These are phyloP conservation scores for Ceriagrion tenellum DNA, from an alignment of 2,888 invertebrate genomes.

Conservation along the genomic window DNA sequence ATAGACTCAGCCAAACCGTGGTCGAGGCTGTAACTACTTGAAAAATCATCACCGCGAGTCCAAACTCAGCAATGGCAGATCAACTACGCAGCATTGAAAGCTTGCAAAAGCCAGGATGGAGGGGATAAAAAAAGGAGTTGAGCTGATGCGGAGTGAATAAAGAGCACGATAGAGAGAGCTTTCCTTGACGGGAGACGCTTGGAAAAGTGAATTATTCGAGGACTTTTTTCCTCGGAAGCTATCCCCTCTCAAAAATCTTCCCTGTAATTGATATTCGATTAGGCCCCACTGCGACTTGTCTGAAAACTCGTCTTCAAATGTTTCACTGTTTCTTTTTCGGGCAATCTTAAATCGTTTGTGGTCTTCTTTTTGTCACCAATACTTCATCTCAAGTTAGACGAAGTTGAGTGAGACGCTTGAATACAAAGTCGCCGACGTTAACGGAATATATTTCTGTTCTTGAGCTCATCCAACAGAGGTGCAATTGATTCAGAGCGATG, in stretches of 20 bases:
- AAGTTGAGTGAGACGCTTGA: neutral
- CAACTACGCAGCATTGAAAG: neutral
- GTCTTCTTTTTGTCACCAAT: neutral
- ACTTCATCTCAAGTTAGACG: neutral
- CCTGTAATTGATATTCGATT: constrained; percentile 17
- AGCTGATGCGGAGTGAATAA: neutral
- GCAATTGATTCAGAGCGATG: neutral
- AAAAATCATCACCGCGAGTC: neutral
- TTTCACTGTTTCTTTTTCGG: neutral
- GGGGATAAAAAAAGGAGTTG: neutral
- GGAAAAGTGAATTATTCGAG: neutral
- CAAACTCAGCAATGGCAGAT: neutral
- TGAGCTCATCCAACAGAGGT: neutral
- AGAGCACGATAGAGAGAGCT: neutral
- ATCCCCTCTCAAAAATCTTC: neutral
- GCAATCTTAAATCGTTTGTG: neutral
- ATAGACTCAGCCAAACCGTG: too few relatives aligned
- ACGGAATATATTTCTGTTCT: neutral
- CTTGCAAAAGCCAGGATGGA: too few relatives aligned
- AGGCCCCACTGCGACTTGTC: neutral
- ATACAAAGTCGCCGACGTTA: neutral
- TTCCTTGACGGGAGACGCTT: neutral
- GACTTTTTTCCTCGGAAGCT: neutral
- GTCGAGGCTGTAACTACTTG: too few relatives aligned
- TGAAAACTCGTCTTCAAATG: neutral